Conservation (phyloP, 1,140 invertebrate genomes). For the Drosophila nebulosa region DNA sequence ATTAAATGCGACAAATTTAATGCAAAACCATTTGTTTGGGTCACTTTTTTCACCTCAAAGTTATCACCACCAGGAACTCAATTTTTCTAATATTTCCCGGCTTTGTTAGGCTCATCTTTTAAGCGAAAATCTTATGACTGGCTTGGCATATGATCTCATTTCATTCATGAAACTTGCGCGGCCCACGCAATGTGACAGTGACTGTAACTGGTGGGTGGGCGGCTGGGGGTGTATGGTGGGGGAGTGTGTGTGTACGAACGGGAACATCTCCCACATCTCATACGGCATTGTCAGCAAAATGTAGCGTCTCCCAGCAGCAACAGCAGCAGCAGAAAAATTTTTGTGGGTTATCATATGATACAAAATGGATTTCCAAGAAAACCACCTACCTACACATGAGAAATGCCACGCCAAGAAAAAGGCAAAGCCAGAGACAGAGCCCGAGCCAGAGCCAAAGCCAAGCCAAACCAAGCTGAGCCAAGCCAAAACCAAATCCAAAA, state of each 20-base stretch:
- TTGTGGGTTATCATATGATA: conserved; percentile 59
- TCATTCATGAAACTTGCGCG: background rate
- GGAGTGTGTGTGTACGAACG: background rate
- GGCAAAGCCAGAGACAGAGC: conserved; percentile 16
- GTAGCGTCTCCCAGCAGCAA: conserved; percentile 18
- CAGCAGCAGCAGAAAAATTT: too few relatives aligned
- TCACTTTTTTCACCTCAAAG: too few relatives aligned
- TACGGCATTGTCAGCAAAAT: conserved; percentile 41
- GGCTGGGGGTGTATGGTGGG: background rate
- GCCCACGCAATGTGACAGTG: background rate
- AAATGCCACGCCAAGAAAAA: conserved; percentile 40
- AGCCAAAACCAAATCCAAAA: conserved; percentile 21
- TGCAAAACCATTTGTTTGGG: too few relatives aligned
- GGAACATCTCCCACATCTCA: background rate
- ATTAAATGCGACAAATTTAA: too few relatives aligned
- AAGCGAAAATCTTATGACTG: background rate
- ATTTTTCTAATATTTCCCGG: background rate
- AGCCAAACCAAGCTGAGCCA: conserved; percentile 32
- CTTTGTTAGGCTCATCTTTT: background rate
- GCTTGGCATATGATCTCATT: conserved; percentile 1
- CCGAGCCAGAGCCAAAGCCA: too few relatives aligned
- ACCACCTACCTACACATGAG: conserved; percentile 61
- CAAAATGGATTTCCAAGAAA: conserved; percentile 60
- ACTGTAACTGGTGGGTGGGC: background rate
- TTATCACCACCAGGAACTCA: background rate